Conservation (phyloP, 2,888 invertebrate genomes). For the Hydropsyche betteni region DNA sequence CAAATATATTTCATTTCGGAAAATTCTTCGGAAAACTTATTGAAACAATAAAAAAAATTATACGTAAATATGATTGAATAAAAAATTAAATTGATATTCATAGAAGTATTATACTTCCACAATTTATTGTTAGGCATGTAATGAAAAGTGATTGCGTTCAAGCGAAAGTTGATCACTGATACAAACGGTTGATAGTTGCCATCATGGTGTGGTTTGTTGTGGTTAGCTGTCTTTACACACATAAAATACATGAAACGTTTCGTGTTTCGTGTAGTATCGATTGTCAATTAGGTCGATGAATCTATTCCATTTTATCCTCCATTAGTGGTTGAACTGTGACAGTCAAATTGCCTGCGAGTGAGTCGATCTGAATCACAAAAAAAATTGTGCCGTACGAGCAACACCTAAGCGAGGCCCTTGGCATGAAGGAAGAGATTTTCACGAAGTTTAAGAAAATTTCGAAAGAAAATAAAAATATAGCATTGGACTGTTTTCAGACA, state of each 20-base stretch:
- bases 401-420: neutral
- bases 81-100: no score
- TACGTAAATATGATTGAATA: no score
- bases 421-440: neutral
- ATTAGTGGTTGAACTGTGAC: neutral
- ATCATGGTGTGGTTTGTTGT: no score
- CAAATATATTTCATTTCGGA: no score
- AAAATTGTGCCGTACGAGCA: neutral
- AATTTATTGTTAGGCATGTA: no score
- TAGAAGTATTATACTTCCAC: no score
- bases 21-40: no score
- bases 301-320: conserved; percentile 2
- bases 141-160: neutral
- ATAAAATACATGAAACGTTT: no score
- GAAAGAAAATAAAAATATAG: neutral
- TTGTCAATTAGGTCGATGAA: conserved; percentile 19
- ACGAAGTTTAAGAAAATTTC: neutral
- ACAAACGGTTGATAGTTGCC: no score
- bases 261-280: neutral
- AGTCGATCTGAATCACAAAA: neutral
- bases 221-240: no score
- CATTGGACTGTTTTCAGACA: no score
- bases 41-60: no score
- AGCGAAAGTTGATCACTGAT: neutral
- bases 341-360: neutral